Conservation (phyloP, 2,113 vertebrate genomes). For the Actenoides hombroni region DNA sequence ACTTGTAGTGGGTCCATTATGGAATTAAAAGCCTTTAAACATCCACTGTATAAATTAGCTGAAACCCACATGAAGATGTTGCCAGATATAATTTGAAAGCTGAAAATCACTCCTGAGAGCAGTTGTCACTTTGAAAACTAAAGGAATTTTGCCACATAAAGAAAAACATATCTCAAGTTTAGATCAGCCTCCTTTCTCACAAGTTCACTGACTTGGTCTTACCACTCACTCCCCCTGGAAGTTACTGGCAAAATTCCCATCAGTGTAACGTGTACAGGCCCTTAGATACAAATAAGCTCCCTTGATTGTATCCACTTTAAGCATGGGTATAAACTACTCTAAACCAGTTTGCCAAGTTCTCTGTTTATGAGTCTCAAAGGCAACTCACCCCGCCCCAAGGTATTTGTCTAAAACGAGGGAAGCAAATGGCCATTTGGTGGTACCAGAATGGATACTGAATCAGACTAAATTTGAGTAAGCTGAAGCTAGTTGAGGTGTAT, state of each 20-base stretch:
- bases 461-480: neutral
- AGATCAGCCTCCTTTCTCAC: neutral
- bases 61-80: neutral
- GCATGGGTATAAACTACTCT: neutral
- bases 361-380: neutral
- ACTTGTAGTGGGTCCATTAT: neutral
- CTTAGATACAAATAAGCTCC: neutral
- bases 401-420: neutral
- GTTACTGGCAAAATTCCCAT: neutral
- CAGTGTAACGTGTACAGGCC: neutral
- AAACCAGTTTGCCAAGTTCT: neutral
- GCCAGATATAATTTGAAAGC: conserved; percentile 12
- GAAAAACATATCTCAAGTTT: neutral
- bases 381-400: neutral
- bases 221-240: neutral
- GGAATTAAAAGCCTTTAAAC: conserved; percentile 43
- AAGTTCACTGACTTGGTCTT: neutral
- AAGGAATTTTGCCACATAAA: neutral
- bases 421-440: neutral
- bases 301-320: neutral
- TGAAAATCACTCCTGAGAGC: neutral
- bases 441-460: neutral
- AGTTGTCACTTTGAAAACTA: neutral
- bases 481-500: neutral
- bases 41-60: neutral